Conservation (phyloP, 2,113 vertebrate species). For the Dermatemys mawii region DNA sequence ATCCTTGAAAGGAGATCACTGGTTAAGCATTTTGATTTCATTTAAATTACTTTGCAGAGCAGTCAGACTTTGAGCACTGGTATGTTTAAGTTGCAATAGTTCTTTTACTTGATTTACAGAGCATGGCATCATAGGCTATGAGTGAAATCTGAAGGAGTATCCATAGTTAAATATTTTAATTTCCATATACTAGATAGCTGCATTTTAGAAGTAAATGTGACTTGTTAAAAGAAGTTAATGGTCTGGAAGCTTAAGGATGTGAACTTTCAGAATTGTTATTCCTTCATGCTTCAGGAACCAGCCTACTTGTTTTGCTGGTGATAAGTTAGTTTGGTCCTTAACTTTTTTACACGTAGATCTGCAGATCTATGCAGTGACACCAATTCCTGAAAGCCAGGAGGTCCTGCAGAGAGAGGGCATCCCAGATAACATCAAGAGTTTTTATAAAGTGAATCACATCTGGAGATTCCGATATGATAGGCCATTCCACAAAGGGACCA, state of each 20-base stretch:
- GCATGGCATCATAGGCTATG: neutral
- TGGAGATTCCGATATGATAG: slow-evolving; percentile 98
- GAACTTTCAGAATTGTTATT: neutral
- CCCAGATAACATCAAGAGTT: slow-evolving; percentile 98
- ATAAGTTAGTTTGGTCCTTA: slow-evolving; percentile 74
- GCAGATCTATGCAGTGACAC: slow-evolving; percentile 98
- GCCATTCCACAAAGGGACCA: slow-evolving; percentile 97
- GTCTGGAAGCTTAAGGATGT: neutral
- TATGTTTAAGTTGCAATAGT: slow-evolving; percentile 6
- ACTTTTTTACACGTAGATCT: slow-evolving; percentile 84
- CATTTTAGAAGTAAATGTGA: slow-evolving; percentile 8
- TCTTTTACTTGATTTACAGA: neutral
- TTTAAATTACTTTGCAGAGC: neutral
- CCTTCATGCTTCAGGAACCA: neutral
- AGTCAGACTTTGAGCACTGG: neutral
- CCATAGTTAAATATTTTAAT: neutral
- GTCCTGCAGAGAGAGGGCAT: slow-evolving; percentile 96
- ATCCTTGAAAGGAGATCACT: slow-evolving; percentile 12
- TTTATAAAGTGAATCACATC: slow-evolving; percentile 99
- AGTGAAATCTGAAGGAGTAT: neutral
- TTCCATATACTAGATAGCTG: neutral
- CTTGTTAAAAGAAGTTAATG: neutral
- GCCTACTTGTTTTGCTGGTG: neutral
- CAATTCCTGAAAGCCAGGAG: slow-evolving; percentile 96
- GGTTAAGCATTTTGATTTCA: neutral